A percentile compares a stretch with the other conserved stretches of the same genome.
These are phyloP conservation scores for Rotaria macrura DNA, from an alignment of 2,888 invertebrate genomes.

Conservation along the genomic window DNA sequence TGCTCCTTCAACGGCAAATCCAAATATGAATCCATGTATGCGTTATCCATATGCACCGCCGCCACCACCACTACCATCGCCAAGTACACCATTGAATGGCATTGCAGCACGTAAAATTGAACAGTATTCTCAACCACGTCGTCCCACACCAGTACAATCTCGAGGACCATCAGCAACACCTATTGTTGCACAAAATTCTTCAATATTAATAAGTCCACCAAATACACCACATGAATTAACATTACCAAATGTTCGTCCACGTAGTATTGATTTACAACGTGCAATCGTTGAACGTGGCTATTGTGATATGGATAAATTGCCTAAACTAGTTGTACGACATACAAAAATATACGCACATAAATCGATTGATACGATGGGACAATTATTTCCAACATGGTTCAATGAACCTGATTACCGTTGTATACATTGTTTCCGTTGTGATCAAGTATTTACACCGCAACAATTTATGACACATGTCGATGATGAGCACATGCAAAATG, in stretches of 20 bases:
- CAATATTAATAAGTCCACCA: not conserved
- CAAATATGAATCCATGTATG: not conserved
- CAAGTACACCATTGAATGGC: not conserved
- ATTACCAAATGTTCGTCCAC: not conserved
- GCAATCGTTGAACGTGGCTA: not conserved
- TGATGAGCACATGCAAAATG: not conserved
- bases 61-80: too few relatives aligned
- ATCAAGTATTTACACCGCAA: slow-evolving; percentile 22
- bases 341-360: not conserved
- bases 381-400: slow-evolving; percentile 4
- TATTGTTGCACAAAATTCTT: slow-evolving; percentile 1
- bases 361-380: not conserved
- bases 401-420: slow-evolving; percentile 16
- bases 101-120: not conserved
- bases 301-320: not conserved
- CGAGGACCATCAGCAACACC: not conserved
- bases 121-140: not conserved
- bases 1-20: not conserved
- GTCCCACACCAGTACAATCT: not conserved
- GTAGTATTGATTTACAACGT: not conserved
- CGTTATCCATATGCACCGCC: not conserved
- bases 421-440: slow-evolving; percentile 10
- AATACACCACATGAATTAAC: slow-evolving; percentile 13
- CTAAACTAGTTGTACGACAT: slow-evolving; percentile 11
- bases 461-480: slow-evolving; percentile 11